Conservation (phyloP, 2,113 vertebrate species). For the Actenoides hombroni region DNA sequence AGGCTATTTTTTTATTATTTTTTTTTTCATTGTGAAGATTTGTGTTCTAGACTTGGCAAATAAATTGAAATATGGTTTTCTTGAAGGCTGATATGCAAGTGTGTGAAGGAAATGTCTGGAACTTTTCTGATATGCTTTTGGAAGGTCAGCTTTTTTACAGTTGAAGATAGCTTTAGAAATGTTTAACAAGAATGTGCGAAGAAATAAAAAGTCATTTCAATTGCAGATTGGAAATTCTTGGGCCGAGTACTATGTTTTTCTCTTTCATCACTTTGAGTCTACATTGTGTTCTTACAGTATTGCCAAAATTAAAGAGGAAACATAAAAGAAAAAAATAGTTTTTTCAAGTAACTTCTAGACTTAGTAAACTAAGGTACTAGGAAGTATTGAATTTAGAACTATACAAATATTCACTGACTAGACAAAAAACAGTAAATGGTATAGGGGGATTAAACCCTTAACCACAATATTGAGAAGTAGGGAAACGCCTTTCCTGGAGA, state of each 20-base stretch:
- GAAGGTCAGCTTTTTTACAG: not conserved
- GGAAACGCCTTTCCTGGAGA: not conserved
- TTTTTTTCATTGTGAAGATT: not conserved
- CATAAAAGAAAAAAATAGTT: not conserved
- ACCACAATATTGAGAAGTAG: not conserved
- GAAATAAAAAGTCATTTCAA: not conserved
- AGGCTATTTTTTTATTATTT: too few relatives aligned
- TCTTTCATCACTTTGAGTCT: not conserved
- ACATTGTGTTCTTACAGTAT: not conserved
- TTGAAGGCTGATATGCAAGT: not conserved
- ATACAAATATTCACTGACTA: not conserved
- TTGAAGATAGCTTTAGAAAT: not conserved
- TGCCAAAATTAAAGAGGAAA: not conserved
- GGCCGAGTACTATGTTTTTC: not conserved
- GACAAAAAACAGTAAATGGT: not conserved
- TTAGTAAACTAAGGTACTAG: not conserved
- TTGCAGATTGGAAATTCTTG: not conserved
- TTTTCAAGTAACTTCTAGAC: not conserved
- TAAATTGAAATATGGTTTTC: not conserved
- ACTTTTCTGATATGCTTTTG: not conserved
- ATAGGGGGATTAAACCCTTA: not conserved
- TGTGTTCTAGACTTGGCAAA: not conserved
- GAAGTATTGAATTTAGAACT: not conserved
- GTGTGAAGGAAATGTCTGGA: not conserved
- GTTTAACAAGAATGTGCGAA: not conserved